Base-by-base conservation (phyloP, 1,140 invertebrate species). In the Cyclina sinensis region DNA sequence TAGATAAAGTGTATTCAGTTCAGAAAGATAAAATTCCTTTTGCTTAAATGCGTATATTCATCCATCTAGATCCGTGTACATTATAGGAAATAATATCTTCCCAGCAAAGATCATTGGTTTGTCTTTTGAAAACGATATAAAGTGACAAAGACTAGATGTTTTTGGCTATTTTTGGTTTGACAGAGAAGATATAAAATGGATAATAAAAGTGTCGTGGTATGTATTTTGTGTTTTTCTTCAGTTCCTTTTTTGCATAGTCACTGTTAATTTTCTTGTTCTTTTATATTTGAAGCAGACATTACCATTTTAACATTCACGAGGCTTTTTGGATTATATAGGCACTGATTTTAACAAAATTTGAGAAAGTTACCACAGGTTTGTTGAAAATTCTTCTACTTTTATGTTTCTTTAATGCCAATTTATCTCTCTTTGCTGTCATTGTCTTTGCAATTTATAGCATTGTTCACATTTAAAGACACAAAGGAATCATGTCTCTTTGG, bases 1-100 rank as follows among this genome's bases (percentile, higher is more conserved):
- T 43, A 74, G 70, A 74, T 74, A 74, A 46, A 74, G 70, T 74
- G 46, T 27, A 74, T 74, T 74, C 39, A 74, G 70, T 74, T 74
- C 39, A 74, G 18, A 0, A 24, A 74, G 39, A 46, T 46, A 46
- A 74, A 39, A 74, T 46, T 74, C 39, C 70, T 27, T 74, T 46
- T 1, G 39, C 14, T 39, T 5, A 18, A 48, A 12, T 74, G 70
- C 7, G 18, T 11, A 27, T 27, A 27, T 62, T 62, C n/a, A n/a
- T 62, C 18, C n/a, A n/a, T 62, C 57, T 27, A 27, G 51, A 12
- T 54, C 43, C 21, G 7, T n/a, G 12, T 54, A 54, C 51, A 54
- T 54, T 11, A n/a, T 4, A n/a, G 7, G 43, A 54, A 54, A 18
- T 54, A 18, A 54, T 54, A 43, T 62, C 24, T 62, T 62, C n/a